A percentile compares a stretch with the other conserved stretches of the same genome.
Evolutionary conservation across 2,113 vertebrate genomes (phyloP).

Genomic region (Perca schrenkii): DNA sequence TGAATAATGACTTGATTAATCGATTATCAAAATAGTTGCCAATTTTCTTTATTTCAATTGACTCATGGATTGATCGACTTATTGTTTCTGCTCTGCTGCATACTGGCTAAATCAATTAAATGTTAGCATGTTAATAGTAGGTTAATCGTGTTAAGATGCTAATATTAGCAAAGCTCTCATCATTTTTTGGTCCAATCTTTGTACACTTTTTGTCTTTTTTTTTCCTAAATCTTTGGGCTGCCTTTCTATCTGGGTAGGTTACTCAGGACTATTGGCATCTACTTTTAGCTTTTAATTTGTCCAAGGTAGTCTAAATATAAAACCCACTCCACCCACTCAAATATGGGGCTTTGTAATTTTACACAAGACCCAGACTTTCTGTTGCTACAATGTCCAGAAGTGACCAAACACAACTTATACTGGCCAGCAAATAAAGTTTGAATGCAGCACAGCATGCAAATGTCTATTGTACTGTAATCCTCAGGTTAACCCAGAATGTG

Average conservation of each 20-base stretch:
- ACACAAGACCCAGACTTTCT: not conserved
- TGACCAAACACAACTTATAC: not conserved
- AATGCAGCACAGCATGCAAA: not conserved
- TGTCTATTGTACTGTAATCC: not conserved
- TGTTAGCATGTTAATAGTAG: too few species aligned
- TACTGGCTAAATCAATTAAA: too few species aligned
- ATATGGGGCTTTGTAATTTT: not conserved
- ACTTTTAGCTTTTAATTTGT: not conserved
- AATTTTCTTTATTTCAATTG: too few species aligned
- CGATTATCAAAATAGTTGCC: too few species aligned
- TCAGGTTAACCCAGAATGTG: not conserved
- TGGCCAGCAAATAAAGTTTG: not conserved
- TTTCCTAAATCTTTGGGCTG: not conserved
- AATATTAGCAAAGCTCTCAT: too few species aligned
- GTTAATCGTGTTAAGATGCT: too few species aligned
- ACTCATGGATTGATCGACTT: too few species aligned
- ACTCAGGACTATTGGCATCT: not conserved
- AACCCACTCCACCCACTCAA: not conserved
- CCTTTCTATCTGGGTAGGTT: not conserved
- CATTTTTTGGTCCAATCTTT: too few species aligned
- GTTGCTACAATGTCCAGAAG: not conserved
- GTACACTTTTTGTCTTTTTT: not conserved
- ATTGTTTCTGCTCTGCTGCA: too few species aligned
- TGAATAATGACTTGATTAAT: too few species aligned
- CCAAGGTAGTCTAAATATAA: slow-evolving; percentile 5